phyloP scores from a whole-genome alignment of 2,113 vertebrate species.

The Lepus americanus region DNA sequence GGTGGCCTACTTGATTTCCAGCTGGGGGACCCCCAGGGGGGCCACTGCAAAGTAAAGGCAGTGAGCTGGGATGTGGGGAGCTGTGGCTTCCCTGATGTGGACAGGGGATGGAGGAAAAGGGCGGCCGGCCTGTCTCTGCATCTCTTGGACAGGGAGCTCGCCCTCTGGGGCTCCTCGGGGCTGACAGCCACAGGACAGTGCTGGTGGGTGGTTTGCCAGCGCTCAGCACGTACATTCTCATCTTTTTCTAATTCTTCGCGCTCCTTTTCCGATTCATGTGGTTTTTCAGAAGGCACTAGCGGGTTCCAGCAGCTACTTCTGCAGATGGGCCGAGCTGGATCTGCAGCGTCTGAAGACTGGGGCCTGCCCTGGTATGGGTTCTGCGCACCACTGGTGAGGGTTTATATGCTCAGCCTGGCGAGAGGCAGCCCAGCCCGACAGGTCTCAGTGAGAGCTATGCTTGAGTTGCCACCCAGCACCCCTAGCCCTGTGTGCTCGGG shows the following conservation, averaged over 20 bases:
- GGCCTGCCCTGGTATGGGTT: accelerated
- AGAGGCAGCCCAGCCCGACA: neutral
- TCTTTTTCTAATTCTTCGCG: neutral
- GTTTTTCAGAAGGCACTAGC: neutral
- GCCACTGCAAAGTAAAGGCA: neutral
- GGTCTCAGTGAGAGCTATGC: neutral
- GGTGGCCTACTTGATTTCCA: neutral
- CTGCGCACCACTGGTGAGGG: accelerated
- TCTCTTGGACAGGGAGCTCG: too few species aligned
- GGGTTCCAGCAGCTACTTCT: neutral
- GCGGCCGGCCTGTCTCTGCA: neutral
- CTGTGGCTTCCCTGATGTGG: accelerated
- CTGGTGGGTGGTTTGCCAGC: accelerated
- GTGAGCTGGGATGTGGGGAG: neutral
- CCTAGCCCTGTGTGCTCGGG: accelerated
- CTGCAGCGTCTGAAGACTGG: neutral
- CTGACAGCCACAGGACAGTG: neutral
- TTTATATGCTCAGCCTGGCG: accelerated
- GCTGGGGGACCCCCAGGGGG: neutral
- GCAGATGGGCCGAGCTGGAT: neutral
- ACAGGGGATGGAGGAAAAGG: neutral
- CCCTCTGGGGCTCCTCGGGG: neutral
- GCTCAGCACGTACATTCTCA: accelerated
- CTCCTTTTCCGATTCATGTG: neutral
- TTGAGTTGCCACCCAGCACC: neutral